Base-by-base conservation (phyloP, 2,113 vertebrate genomes). In the Oryzias curvinotus region DNA sequence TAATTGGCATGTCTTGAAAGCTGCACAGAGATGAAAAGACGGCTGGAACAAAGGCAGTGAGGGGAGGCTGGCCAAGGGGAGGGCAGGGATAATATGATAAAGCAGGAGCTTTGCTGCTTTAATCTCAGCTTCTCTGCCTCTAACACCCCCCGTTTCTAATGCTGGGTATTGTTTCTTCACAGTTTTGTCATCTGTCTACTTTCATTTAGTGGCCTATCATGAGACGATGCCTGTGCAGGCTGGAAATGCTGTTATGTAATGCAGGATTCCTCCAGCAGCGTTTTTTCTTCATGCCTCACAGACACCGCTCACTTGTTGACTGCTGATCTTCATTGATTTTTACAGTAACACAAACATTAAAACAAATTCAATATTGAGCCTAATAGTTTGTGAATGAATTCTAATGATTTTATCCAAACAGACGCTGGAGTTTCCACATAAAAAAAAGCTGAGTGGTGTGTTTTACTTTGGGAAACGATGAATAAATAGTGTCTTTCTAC, bases 1-100 rank as follows among this genome's bases (percentile, higher is more conserved):
- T 93, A 91, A 93, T 91, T 91, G 92, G 88, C 84, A 88, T 86
- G 82, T 88, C 90, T 88, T 89, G 86, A 91, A 91, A 89, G 85
- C 81, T 46, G 70, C 80, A 65, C 65, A 6, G 79, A 82, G 87
- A 90, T 90, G 82, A 91, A 90, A 91, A 86, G 88, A 80, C 59
- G 58, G 49, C 64, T 59, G 79, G 87, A 89, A 91, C 87, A 91
- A 92, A 91, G 80, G 80, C 62, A 82, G 83, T 51, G 85, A 80
- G 83, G 74, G 82, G 85, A 77, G 80, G 78, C 77, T 71, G 84
- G 80, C 86, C 84, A 83, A 78, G 80, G 76, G 73, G 73, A 83
- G 86, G 78, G 79, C 80, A 83, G 68, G 83, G 84, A 87, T 88
- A 90, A 88, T 88, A 87, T 84, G 87, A 87, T 87, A 81, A 90